phyloP scores from a whole-genome alignment of 53 echinoderm and acorn worm genomes.

The Echinarachnius parma region DNA sequence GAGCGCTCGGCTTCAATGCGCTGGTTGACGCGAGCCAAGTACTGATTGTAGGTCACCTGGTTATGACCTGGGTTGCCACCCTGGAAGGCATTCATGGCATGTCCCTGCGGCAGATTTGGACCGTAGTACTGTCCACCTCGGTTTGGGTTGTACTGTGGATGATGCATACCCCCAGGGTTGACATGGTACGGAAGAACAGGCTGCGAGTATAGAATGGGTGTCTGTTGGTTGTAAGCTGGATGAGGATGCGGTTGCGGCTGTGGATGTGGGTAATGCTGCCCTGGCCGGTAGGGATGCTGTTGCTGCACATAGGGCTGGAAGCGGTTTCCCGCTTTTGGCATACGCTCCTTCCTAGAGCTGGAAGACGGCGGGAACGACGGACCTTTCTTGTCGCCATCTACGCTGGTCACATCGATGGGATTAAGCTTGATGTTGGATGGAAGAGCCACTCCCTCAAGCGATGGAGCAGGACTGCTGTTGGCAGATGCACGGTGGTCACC shows the following conservation, averaged over 20 bases:
- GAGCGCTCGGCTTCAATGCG: slow-evolving; percentile 27
- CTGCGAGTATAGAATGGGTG: too few species aligned
- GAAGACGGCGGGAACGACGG: background rate
- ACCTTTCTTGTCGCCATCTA: background rate
- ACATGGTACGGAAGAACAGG: too few species aligned
- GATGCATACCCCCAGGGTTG: background rate
- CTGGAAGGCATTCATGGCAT: background rate
- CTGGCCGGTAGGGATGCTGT: background rate
- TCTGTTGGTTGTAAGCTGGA: background rate
- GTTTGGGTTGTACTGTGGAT: background rate
- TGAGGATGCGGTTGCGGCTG: background rate
- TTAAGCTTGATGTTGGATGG: background rate
- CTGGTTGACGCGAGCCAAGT: too few species aligned
- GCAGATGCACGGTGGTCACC: too few species aligned
- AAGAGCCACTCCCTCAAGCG: slow-evolving; percentile 13
- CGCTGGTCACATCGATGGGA: slow-evolving; percentile 17
- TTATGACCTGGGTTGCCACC: background rate
- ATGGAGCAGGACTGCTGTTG: too few species aligned
- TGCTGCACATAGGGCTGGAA: slow-evolving; percentile 16
- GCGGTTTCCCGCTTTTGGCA: slow-evolving; percentile 1
- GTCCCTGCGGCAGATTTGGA: background rate
- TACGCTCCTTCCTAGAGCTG: background rate
- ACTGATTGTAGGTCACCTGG: too few species aligned
- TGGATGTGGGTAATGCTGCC: background rate
- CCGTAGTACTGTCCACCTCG: background rate